phyloP scores from a whole-genome alignment of 2,888 invertebrate genomes.

The Aelia acuminata region DNA sequence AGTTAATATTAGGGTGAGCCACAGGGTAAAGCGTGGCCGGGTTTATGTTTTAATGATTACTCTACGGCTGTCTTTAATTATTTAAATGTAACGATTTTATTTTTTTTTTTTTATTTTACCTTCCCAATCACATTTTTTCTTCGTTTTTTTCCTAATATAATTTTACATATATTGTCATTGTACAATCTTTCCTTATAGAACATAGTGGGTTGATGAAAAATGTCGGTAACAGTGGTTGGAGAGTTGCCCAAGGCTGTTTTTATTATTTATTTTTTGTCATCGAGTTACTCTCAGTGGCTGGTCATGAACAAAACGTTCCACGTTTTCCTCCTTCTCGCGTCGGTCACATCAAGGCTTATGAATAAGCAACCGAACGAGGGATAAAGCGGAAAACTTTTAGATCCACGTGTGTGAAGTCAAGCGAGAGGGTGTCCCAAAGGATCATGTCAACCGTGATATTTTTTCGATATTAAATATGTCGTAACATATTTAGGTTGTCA shows the following conservation, averaged over 20 bases:
- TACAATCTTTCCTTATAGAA: too few relatives aligned
- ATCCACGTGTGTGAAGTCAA: not conserved
- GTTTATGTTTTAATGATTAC: too few relatives aligned
- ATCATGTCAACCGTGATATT: not conserved
- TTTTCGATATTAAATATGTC: not conserved
- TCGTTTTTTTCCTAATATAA: too few relatives aligned
- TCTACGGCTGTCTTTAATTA: too few relatives aligned
- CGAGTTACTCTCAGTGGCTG: not conserved
- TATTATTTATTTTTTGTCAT: too few relatives aligned
- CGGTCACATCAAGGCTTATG: not conserved
- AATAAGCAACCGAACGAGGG: not conserved
- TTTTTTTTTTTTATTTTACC: too few relatives aligned
- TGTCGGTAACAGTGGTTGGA: not conserved
- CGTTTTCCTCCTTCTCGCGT: not conserved
- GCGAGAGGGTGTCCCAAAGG: not conserved
- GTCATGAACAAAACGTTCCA: not conserved
- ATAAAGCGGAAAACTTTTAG: not conserved
- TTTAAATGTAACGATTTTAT: too few relatives aligned
- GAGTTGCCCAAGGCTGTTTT: not conserved
- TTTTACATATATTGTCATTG: too few relatives aligned
- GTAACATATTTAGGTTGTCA: not conserved
- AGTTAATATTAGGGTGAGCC: too few relatives aligned
- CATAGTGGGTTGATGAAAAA: too few relatives aligned
- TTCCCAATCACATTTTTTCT: too few relatives aligned
- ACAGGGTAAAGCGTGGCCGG: too few relatives aligned